A percentile compares a stretch with the other conserved stretches of the same genome.
These are phyloP conservation scores for Lycocorax pyrrhopterus DNA, from an alignment of 2,113 vertebrate species.

Conservation along the genomic window DNA sequence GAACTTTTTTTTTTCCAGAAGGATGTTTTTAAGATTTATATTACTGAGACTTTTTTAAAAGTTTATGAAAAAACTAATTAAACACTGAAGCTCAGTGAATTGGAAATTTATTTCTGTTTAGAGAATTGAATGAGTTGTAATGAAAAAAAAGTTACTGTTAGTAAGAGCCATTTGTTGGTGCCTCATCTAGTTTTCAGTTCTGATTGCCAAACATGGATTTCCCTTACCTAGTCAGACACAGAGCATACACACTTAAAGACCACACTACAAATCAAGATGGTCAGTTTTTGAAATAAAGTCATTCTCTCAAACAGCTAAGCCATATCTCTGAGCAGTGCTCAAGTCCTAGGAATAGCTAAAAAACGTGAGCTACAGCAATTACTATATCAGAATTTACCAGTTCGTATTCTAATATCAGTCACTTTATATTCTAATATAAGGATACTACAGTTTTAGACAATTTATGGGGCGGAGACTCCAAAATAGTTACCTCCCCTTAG, in stretches of 20 bases:
- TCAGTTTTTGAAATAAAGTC: neutral
- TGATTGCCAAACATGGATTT: neutral
- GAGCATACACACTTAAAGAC: neutral
- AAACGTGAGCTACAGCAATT: neutral
- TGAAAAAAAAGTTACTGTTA: neutral
- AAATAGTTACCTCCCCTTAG: neutral
- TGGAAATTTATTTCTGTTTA: neutral
- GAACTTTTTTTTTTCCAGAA: neutral
- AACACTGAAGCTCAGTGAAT: neutral
- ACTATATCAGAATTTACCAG: neutral
- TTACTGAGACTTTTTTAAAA: neutral
- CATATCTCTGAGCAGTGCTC: neutral
- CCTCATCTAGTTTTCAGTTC: neutral
- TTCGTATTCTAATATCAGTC: neutral
- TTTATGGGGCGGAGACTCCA: too few species aligned
- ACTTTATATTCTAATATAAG: neutral
- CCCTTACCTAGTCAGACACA: neutral
- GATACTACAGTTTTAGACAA: neutral
- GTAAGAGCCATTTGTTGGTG: neutral
- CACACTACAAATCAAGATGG: neutral
- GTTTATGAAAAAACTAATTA: conserved; percentile 2
- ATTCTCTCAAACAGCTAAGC: neutral
- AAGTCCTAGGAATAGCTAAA: neutral
- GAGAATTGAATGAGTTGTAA: rapidly evolving
- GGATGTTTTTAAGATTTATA: neutral